These are phyloP conservation scores for Calidris pygmaea DNA, from an alignment of 2,113 vertebrate genomes.

Conservation along the genomic window DNA sequence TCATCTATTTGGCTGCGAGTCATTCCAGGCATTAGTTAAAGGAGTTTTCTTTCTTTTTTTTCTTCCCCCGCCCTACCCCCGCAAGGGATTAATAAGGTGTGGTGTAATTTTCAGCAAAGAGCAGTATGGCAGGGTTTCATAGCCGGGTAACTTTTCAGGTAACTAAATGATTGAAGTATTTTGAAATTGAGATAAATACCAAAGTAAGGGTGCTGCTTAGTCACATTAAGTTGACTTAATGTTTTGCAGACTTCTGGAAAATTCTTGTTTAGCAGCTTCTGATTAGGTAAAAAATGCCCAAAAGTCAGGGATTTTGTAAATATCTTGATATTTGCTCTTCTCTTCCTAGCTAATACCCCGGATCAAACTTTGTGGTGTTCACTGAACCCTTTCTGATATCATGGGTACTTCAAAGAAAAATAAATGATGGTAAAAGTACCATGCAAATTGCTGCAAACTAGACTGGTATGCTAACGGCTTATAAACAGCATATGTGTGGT, in stretches of 20 bases:
- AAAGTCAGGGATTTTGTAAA: background rate
- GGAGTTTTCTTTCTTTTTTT: conserved; percentile 23
- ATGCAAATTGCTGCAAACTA: background rate
- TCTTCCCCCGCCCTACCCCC: background rate
- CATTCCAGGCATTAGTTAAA: conserved; percentile 32
- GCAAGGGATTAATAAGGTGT: conserved; percentile 9
- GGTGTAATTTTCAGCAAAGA: conserved; percentile 36
- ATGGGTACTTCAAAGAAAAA: background rate
- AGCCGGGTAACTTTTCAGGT: conserved; percentile 21
- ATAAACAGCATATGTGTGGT: background rate
- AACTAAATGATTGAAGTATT: conserved; percentile 37
- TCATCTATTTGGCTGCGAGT: conserved; percentile 27
- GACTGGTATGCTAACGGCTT: background rate
- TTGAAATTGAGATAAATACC: conserved; percentile 24
- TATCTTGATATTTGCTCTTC: background rate
- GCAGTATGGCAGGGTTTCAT: background rate
- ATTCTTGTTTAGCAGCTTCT: conserved; percentile 1
- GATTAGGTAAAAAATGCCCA: background rate
- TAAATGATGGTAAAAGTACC: background rate
- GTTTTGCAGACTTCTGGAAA: conserved; percentile 19
- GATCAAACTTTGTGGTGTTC: background rate
- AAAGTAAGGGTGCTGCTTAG: conserved; percentile 34
- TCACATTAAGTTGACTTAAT: background rate
- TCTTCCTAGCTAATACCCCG: background rate
- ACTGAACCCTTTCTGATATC: background rate